phyloP scores from a whole-genome alignment of 2,113 vertebrate species.

The Ivindomyrus marchei region DNA sequence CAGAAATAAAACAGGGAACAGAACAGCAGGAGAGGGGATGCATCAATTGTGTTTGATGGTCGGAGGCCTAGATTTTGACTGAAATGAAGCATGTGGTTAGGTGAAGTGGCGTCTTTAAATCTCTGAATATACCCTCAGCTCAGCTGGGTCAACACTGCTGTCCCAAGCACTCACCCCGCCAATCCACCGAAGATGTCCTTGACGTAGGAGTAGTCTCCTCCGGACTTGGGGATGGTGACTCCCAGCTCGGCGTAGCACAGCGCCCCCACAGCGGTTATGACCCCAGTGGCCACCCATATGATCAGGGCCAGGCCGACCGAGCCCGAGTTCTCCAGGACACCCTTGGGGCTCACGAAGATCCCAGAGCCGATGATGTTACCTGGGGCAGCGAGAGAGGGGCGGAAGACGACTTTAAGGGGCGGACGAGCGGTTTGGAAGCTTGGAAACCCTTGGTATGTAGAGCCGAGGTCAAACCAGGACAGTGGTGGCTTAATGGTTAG shows the following conservation, averaged over 20 bases:
- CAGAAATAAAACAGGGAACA: neutral
- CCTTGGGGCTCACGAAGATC: slow-evolving; percentile 79
- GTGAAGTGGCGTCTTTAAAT: neutral
- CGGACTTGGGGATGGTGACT: slow-evolving; percentile 77
- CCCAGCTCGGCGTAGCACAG: slow-evolving; percentile 77
- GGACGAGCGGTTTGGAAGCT: neutral
- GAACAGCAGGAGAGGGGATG: neutral
- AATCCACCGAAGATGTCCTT: slow-evolving; percentile 77
- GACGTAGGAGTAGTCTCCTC: slow-evolving; percentile 75
- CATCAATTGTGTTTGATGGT: neutral
- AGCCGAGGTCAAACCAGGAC: neutral
- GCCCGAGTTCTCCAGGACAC: slow-evolving; percentile 68
- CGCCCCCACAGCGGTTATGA: slow-evolving; percentile 72
- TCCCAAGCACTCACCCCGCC: slow-evolving; percentile 61
- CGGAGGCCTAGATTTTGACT: neutral
- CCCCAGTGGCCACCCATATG: slow-evolving; percentile 65
- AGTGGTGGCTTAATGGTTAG: too few relatives aligned
- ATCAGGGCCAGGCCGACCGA: slow-evolving; percentile 70
- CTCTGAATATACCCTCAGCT: neutral
- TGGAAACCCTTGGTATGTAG: neutral
- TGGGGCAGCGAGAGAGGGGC: slow-evolving; percentile 18
- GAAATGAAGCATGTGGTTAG: neutral
- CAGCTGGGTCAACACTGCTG: neutral
- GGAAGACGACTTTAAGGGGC: neutral
- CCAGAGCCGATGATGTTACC: slow-evolving; percentile 77